Percentiles rank a stretch among this genome's conserved stretches.
phyloP scores from a whole-genome alignment of 2,797 vertebrate genomes.

The Odontamblyopus lacepedii region DNA sequence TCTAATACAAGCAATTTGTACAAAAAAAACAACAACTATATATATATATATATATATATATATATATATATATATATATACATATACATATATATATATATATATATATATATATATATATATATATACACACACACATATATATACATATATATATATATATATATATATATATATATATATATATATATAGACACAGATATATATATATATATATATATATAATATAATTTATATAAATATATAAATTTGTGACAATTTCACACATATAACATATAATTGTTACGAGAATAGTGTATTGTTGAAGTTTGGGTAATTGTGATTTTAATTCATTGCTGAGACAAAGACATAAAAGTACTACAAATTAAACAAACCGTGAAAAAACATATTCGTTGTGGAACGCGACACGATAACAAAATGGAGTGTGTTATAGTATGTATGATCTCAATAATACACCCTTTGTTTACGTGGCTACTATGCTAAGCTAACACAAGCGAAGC shows the following conservation, averaged over 20 bases:
- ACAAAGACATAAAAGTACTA: too few species aligned
- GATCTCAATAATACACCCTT: slow-evolving; percentile 17
- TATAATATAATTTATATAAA: too few species aligned
- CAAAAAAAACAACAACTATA: too few species aligned
- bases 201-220: too few species aligned
- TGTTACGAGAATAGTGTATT: neutral
- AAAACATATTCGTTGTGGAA: neutral
- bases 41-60: too few species aligned
- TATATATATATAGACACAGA: too few species aligned
- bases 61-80: too few species aligned
- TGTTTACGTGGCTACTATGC: slow-evolving; percentile 68
- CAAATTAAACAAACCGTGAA: neutral
- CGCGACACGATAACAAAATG: neutral
- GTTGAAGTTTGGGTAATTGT: neutral
- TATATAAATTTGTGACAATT: neutral
- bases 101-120: too few species aligned
- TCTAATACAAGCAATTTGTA: neutral
- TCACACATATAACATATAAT: neutral
- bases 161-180: too few species aligned
- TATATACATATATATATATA: too few species aligned
- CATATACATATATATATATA: too few species aligned
- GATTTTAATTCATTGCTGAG: neutral
- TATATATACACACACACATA: too few species aligned
- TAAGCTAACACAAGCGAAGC: slow-evolving; percentile 49
- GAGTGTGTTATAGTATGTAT: neutral